Base-by-base conservation (phyloP, 1,140 invertebrate species). In the Leucophenga varia region DNA sequence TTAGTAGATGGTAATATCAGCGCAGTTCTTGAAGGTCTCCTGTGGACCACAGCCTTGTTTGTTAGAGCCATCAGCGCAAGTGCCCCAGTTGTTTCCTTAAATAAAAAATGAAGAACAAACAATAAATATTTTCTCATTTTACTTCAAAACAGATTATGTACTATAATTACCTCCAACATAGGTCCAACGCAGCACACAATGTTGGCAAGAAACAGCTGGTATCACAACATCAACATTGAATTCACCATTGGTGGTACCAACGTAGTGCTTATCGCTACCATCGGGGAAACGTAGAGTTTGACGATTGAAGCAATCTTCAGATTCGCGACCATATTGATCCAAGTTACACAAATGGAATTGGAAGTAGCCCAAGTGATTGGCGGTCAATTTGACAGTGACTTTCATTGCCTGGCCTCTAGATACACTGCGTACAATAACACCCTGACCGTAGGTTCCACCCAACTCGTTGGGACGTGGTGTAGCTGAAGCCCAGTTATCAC, bases 111-210 rank as follows among this genome's bases (percentile, higher is more conserved):
- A 17, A 34, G 18, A 10, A 16, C 1, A 44, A 21, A 12, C 5
- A 2, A 28, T 22, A 3, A 8, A 3, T n/a, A 5, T 35, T 16
- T 10, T n/a, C n/a, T n/a, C n/a, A n/a, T n/a, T n/a, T n/a, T n/a
- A 32, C 31, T 16, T 36, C 8, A 36, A 51, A 43, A n/a, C n/a
- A n/a, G n/a, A n/a, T 20, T 2, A 17, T 0, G 3, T 2, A 4
- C 18, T 2, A 43, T 2, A 43, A 56, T 49, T 34, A 72, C 69
- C 71, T 9, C 78, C 78, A 34, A 68, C 71, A 54, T 88, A 88
- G 47, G 80, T 81, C 86, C 86, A 88, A 45, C 86, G 79, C 2
- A 89, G 58, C 0, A 87, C 82, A 61, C 86, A 88, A 34, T 83
- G 80, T 3, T 79, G 38, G 59, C 86, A 89, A 2, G 64, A 79